Evolutionary conservation across 2,797 vertebrate genomes (phyloP), one percentile per base, ranked within the genome.

Genomic region (Galago senegalensis): DNA sequence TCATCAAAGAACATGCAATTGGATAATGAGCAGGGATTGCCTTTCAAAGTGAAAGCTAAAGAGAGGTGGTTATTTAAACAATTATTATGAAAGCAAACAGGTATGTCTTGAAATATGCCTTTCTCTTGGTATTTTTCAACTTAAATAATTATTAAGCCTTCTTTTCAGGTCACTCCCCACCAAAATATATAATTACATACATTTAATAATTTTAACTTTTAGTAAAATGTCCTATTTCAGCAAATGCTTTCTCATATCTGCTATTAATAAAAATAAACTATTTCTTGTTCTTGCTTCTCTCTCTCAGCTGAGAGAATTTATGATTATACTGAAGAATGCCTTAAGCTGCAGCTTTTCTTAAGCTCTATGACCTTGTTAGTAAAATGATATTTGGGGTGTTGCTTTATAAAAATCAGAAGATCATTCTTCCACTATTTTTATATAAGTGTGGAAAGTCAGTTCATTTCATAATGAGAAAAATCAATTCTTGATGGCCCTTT

Each of bases 351-450:
- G 34, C 94, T 98, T 97, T 97, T 97, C 98, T 98, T 97, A 98
- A 97, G 96, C 93, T 97, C 97, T 96, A 94, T 97, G 93, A 95
- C 95, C 97, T 98, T 98, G 92, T 98, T 98, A 98, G 96, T 98
- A 98, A 98, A 98, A 98, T 97, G 95, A 97, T 97, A 98, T 98
- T 98, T 97, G 97, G 97, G 95, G 37, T 70, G 25, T 84, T 97
- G 92, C 95, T 96, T 97, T 98, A 97, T 96, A 91, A 97, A 98
- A 98, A 97, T 97, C 97, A 97, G 97, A 97, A 95, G 89, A 97
- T 98, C 94, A 95, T 97, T 97, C 96, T 97, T 89, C 37, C 90
- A 89, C 88, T 67, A 80, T 93, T 98, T 96, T 70, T 31, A 65
- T 97, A 95, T 89, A 94, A 95, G 88, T 96, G 21, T 53, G 21